Conservation (phyloP, 2,888 invertebrate genomes). For the Julus scanicus region DNA sequence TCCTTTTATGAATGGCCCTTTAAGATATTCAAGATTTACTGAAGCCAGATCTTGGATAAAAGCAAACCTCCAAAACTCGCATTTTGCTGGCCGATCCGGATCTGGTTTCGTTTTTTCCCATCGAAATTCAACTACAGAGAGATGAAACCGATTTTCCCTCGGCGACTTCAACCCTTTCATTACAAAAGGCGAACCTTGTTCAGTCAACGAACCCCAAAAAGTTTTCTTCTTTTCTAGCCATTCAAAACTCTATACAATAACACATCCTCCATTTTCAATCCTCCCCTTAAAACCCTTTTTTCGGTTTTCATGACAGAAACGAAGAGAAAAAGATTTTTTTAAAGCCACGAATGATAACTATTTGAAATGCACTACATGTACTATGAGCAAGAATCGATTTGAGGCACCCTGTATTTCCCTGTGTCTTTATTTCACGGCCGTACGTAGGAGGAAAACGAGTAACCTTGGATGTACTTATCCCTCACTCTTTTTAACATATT, state of each 20-base stretch:
- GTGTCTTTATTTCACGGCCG: background rate
- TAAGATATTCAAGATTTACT: too few species aligned
- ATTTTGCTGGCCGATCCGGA: background rate
- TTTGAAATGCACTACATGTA: too few species aligned
- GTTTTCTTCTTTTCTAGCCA: background rate
- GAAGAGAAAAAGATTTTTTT: too few species aligned
- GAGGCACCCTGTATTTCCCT: slow-evolving; percentile 1
- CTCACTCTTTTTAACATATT: background rate
- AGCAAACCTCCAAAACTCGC: too few species aligned
- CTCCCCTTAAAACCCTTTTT: background rate
- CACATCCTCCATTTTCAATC: background rate
- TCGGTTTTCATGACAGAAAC: background rate
- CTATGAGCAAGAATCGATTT: too few species aligned
- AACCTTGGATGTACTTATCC: background rate
- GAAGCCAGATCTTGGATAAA: too few species aligned
- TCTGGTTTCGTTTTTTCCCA: slow-evolving; percentile 37
- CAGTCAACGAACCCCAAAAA: slow-evolving; percentile 20
- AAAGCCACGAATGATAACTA: too few species aligned
- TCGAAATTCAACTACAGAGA: background rate
- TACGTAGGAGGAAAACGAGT: background rate
- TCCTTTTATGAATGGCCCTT: too few species aligned
- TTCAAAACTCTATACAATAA: background rate
- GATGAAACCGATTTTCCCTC: background rate
- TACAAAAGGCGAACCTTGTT: slow-evolving; percentile 26
- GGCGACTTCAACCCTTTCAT: slow-evolving; percentile 36